Evolutionary conservation across 2,797 vertebrate genomes (phyloP).

Genomic region (Dromococcyx pavoninus): DNA sequence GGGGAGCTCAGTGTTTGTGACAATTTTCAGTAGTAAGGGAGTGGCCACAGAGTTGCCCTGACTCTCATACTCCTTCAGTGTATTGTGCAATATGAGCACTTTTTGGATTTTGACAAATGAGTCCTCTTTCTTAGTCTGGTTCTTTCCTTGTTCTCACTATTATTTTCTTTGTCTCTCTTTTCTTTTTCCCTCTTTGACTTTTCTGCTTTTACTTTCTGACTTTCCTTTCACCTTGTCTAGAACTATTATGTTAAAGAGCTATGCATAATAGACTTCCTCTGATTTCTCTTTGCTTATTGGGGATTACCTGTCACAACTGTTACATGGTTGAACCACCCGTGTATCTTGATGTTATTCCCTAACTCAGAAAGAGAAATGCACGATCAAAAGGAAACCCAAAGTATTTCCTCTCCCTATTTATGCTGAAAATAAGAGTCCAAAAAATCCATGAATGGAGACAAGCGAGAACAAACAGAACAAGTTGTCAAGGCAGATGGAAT

Average conservation of each 20-base stretch:
- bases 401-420: slow-evolving; percentile 64
- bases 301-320: slow-evolving; percentile 6
- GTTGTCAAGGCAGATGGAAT: slow-evolving; percentile 73
- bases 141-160: slow-evolving; percentile 7
- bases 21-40: not conserved
- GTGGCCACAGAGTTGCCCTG: not conserved
- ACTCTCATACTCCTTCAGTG: not conserved
- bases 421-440: slow-evolving; percentile 50
- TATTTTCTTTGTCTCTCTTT: slow-evolving; percentile 6
- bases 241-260: slow-evolving; percentile 15
- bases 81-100: not conserved
- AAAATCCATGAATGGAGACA: slow-evolving; percentile 66
- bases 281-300: not conserved
- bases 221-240: slow-evolving; percentile 29
- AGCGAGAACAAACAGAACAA: slow-evolving; percentile 67
- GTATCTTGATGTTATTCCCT: not conserved
- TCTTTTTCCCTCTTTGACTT: not conserved
- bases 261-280: not conserved
- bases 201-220: not conserved
- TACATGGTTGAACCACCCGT: not conserved
- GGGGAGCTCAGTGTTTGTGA: not conserved
- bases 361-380: slow-evolving; percentile 25
- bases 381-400: slow-evolving; percentile 45
- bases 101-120: slow-evolving; percentile 6
- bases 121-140: not conserved